Evolutionary conservation across 2,888 invertebrate genomes (phyloP).

Genomic region (Heliconius aoede): DNA sequence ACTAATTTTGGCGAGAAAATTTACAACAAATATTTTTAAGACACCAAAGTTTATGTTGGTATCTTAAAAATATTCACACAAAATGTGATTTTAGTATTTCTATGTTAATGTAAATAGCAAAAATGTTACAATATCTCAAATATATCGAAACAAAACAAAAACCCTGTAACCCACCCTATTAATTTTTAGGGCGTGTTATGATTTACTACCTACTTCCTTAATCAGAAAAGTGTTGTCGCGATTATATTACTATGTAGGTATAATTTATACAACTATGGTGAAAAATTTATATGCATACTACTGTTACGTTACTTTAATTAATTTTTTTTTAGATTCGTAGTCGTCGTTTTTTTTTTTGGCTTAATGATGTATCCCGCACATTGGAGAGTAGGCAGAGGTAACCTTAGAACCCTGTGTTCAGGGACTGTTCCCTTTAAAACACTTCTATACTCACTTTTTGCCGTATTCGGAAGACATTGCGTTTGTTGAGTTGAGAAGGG

Average conservation of each 20-base stretch:
- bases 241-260: conserved; percentile 27
- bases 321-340: background rate
- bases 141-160: conserved; percentile 34
- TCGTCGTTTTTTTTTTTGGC: too few species aligned
- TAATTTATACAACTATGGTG: background rate
- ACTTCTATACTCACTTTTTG: too few species aligned
- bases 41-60: background rate
- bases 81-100: background rate
- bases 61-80: background rate
- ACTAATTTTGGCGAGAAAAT: too few species aligned
- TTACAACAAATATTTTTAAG: too few species aligned
- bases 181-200: conserved; percentile 65
- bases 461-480: too few species aligned
- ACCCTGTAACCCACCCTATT: conserved; percentile 53
- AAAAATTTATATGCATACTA: background rate
- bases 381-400: too few species aligned
- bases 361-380: too few species aligned
- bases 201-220: conserved; percentile 67
- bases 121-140: conserved; percentile 24
- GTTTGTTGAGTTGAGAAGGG: too few species aligned
- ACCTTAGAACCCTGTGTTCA: too few species aligned
- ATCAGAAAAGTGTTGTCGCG: conserved; percentile 62
- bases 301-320: background rate
- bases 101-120: background rate
- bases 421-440: too few species aligned